A percentile compares a stretch with the other conserved stretches of the same genome.
phyloP scores from a whole-genome alignment of 2,797 vertebrate species.

The Pangasius sanitwongsei region DNA sequence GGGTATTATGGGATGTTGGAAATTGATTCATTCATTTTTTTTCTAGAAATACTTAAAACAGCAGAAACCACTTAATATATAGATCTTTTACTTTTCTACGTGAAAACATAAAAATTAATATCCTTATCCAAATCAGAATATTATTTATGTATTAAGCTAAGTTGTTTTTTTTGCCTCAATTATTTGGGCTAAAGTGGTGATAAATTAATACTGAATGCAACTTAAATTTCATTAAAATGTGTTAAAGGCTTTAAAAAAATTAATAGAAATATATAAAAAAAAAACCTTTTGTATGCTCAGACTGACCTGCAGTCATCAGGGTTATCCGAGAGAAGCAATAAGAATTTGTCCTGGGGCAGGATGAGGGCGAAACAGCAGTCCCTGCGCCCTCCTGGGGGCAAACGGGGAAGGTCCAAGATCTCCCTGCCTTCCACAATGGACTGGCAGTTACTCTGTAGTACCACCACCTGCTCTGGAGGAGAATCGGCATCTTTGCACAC shows the following conservation, averaged over 20 bases:
- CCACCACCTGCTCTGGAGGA: constrained; percentile 76
- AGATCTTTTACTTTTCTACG: not conserved
- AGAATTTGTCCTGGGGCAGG: constrained; percentile 76
- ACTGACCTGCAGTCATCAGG: constrained; percentile 78
- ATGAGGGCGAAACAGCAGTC: constrained; percentile 83
- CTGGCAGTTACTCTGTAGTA: constrained; percentile 73
- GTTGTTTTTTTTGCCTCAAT: not conserved
- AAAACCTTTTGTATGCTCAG: not conserved
- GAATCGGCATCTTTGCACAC: constrained; percentile 77
- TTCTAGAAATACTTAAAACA: not conserved
- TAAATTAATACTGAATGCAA: not conserved
- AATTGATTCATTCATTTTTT: not conserved
- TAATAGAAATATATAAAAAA: not conserved
- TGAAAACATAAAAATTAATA: not conserved
- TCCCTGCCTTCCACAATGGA: constrained; percentile 76
- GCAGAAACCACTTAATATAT: not conserved
- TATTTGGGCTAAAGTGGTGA: not conserved
- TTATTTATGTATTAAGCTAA: not conserved
- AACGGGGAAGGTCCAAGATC: constrained; percentile 76
- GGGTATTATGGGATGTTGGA: not conserved
- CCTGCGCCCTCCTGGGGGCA: constrained; percentile 76
- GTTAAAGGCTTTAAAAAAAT: not conserved
- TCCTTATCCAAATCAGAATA: not conserved
- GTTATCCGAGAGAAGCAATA: constrained; percentile 77
- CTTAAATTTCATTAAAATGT: not conserved